Evolutionary conservation across 2,113 vertebrate species (phyloP).

Genomic region (Silurus asotus): DNA sequence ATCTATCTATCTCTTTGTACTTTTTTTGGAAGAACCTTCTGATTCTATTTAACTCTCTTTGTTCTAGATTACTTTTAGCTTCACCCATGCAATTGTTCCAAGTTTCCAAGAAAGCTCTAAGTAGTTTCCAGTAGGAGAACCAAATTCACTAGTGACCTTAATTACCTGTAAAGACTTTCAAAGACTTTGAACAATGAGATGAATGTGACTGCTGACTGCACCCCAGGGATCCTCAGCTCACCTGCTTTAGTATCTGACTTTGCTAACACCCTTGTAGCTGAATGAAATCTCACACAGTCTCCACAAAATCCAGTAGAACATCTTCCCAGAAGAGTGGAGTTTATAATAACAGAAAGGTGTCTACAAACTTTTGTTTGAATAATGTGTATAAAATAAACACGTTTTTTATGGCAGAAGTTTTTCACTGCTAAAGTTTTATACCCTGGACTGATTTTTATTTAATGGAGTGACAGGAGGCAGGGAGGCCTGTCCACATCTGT

Average conservation of each 20-base stretch:
- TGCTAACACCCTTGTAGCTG: too few relatives aligned
- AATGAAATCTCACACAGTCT: too few relatives aligned
- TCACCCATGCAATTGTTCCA: not conserved
- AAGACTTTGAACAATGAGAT: too few relatives aligned
- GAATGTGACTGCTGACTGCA: too few relatives aligned
- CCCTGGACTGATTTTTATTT: not conserved
- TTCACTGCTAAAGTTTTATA: not conserved
- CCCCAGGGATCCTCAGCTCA: too few relatives aligned
- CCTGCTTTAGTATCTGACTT: too few relatives aligned
- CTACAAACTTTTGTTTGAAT: not conserved
- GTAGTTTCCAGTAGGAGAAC: not conserved
- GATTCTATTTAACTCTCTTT: not conserved
- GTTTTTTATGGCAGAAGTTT: not conserved
- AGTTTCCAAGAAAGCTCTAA: not conserved
- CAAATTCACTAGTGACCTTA: not conserved
- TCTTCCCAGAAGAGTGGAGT: too few relatives aligned
- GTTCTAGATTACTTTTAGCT: not conserved
- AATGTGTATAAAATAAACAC: not conserved
- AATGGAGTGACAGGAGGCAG: not conserved
- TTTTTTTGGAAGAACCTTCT: not conserved
- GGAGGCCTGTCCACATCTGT: conserved; percentile 6
- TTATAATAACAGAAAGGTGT: too few relatives aligned
- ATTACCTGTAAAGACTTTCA: not conserved
- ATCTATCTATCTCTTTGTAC: too few relatives aligned
- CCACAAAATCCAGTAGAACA: too few relatives aligned